phyloP scores from a whole-genome alignment of 2,888 invertebrate species.

The Chirona hameri region DNA sequence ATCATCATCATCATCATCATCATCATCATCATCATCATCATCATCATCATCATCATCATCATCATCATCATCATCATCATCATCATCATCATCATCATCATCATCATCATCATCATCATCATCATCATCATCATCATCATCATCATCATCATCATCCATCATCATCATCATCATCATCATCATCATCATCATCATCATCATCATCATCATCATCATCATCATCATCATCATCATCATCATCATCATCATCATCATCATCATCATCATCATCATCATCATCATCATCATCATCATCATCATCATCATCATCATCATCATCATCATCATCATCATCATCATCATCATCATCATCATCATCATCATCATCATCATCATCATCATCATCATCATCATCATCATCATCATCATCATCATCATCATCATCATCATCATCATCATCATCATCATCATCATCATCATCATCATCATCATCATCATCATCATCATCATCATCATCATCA shows the following conservation, averaged over 20 bases:
- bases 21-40: slow-evolving; percentile 22
- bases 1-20: slow-evolving; percentile 22
- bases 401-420: neutral
- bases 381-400: neutral
- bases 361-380: neutral
- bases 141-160: too few species aligned
- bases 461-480: neutral
- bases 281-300: slow-evolving; percentile 22
- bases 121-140: slow-evolving; percentile 12
- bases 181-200: slow-evolving; percentile 22
- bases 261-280: slow-evolving; percentile 22
- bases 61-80: slow-evolving; percentile 22
- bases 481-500: neutral
- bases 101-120: slow-evolving; percentile 22
- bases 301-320: slow-evolving; percentile 22
- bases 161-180: slow-evolving; percentile 22
- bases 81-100: slow-evolving; percentile 22
- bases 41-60: slow-evolving; percentile 22
- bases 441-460: neutral
- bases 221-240: slow-evolving; percentile 22
- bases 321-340: slow-evolving; percentile 22
- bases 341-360: slow-evolving; percentile 22
- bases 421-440: neutral
- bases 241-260: slow-evolving; percentile 22
- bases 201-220: slow-evolving; percentile 22